phyloP scores from a whole-genome alignment of 2,888 invertebrate species.

The Neoascia interrupta region DNA sequence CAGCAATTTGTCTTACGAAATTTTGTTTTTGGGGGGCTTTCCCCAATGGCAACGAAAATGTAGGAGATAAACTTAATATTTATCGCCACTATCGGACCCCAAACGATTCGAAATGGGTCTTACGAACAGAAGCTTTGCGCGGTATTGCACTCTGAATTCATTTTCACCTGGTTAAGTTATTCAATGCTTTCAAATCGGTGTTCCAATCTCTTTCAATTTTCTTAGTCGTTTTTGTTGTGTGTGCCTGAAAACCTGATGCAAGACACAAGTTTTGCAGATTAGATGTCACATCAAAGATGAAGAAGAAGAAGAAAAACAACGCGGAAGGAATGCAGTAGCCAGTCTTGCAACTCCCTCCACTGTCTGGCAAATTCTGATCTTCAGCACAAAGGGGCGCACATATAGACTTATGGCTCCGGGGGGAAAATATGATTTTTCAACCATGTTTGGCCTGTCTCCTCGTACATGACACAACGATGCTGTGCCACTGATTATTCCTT shows the following conservation, averaged over 20 bases:
- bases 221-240: not conserved
- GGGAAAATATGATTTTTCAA: conserved; percentile 60
- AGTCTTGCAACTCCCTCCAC: conserved; percentile 20
- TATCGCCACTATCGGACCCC: too few relatives aligned
- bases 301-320: conserved; percentile 29
- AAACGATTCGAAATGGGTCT: too few relatives aligned
- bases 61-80: too few relatives aligned
- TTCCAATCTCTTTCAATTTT: conserved; percentile 3
- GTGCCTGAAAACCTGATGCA: conserved; percentile 41
- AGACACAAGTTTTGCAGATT: conserved; percentile 63
- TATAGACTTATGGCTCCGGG: conserved; percentile 3
- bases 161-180: conserved; percentile 33
- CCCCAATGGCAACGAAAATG: too few relatives aligned
- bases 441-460: conserved; percentile 63
- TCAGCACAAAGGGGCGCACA: conserved; percentile 53
- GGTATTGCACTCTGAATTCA: conserved; percentile 19
- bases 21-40: too few relatives aligned
- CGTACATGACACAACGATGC: conserved; percentile 66
- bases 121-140: too few relatives aligned
- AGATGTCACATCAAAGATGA: conserved; percentile 66
- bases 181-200: conserved; percentile 22
- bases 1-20: too few relatives aligned
- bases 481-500: conserved; percentile 59
- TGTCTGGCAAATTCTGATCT: conserved; percentile 66
- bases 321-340: conserved; percentile 55